Percentiles rank a stretch among this genome's conserved stretches.
Conservation (phyloP, 2,888 invertebrate genomes). For the Patella ulyssiponensis region DNA sequence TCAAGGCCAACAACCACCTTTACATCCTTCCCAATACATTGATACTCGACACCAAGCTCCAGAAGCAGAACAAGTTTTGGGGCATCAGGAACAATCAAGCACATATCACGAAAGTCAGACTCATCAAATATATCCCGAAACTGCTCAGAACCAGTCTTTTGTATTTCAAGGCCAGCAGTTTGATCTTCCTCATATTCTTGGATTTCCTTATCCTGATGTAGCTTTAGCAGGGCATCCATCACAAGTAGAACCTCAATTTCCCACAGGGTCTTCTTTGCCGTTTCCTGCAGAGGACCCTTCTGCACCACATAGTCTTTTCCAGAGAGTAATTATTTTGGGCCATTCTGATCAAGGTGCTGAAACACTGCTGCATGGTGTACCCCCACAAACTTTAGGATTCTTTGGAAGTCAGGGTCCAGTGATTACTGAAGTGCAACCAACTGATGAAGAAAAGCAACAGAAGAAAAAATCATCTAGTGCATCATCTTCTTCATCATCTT, state of each 20-base stretch:
- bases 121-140: neutral
- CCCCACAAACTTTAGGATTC: neutral
- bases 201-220: constrained; percentile 1
- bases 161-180: neutral
- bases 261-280: neutral
- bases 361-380: neutral
- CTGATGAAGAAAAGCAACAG: neutral
- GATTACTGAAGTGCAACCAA: neutral
- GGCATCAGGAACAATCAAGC: too few relatives aligned
- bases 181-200: neutral
- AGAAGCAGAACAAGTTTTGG: too few relatives aligned
- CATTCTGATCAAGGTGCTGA: neutral
- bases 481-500: constrained; percentile 16
- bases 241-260: neutral
- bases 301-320: neutral
- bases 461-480: constrained; percentile 6
- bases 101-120: neutral
- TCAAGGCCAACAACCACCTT: too few relatives aligned
- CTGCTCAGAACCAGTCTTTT: neutral
- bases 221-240: neutral
- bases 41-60: too few relatives aligned
- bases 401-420: neutral
- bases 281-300: neutral
- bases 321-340: neutral
- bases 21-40: too few relatives aligned